Evolutionary conservation across 2,113 vertebrate genomes (phyloP), one percentile per base, ranked within the genome.

Genomic region (Nicator chloris): DNA sequence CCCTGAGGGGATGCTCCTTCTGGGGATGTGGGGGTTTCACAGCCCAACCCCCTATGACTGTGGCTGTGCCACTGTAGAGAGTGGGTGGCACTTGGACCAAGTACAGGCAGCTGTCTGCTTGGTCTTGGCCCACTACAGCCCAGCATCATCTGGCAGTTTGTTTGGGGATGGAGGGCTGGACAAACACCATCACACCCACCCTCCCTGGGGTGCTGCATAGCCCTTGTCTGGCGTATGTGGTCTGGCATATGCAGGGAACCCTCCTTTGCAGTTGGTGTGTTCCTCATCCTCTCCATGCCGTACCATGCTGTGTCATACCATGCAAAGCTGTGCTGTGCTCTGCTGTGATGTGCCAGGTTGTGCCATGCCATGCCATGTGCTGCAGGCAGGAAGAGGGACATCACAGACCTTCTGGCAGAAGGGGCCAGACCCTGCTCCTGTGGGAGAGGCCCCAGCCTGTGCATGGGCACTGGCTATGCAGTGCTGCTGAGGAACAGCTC

Each of bases 331-430:
- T 64, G 42, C 63, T 0, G 0, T 3, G 6, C 37, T 40, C 19
- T 59, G 35, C 31, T 35, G 18, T 44, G 39, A 24, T 22, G 26
- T 76, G 69, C 54, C 14, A 13, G 13, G 24, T 30, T 5, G 10
- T 4, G 2, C 75, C 44, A 7, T 4, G 31, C 85, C 0, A 0
- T 26, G 49, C 57, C 1, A 4, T 12, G 15, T 4, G 0, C 61
- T 40, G 31, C 40, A 40, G 24, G n/a, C 87, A 57, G 39, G 56
- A 35, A 59, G 50, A 80, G 49, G 37, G 59, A 35, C 0, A 0
- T 72, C 81, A 54, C 49, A 37, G 49, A 12, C 57, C 1, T 2
- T 40, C 11, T 89, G 81, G 30, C 68, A 91, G 77, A 81, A 54
- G 70, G 27, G 54, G 21, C 65, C 63, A 72, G 54, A 61, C 85